Conservation (phyloP, 2,113 vertebrate species). For the Megaceryle torquata region DNA sequence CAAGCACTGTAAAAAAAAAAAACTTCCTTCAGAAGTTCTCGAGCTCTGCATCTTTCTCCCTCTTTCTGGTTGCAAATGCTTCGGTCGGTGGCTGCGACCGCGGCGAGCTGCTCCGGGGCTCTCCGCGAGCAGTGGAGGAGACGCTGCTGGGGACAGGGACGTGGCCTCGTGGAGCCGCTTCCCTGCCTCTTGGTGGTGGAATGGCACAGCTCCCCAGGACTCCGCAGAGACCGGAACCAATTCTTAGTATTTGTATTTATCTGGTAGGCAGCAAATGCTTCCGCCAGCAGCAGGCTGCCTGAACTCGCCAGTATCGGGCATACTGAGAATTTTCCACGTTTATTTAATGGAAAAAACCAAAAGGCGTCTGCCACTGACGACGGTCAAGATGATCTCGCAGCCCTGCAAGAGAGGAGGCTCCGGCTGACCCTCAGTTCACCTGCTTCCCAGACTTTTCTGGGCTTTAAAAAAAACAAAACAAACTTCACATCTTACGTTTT, state of each 20-base stretch:
- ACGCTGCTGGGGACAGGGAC: background rate
- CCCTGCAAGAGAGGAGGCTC: background rate
- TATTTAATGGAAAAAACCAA: background rate
- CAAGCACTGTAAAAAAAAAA: conserved; percentile 1
- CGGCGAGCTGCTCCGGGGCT: background rate
- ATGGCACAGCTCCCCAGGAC: background rate
- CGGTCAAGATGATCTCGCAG: background rate
- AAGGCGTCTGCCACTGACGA: background rate
- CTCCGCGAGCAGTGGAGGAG: background rate
- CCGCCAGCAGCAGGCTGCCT: background rate
- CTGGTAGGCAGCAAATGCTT: background rate
- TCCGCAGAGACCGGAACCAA: background rate
- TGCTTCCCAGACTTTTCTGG: background rate
- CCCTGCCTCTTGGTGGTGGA: background rate
- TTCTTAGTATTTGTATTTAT: background rate
- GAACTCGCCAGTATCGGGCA: background rate
- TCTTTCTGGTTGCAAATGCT: background rate
- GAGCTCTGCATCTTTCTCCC: background rate
- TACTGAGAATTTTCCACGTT: background rate
- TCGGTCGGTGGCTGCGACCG: background rate
- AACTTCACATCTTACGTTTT: background rate
- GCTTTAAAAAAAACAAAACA: background rate
- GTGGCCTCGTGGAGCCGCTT: background rate
- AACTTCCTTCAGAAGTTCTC: background rate
- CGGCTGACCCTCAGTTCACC: background rate